Percentiles rank a stretch among this genome's conserved stretches.
Evolutionary conservation across 2,888 invertebrate species (phyloP).

Genomic region (Lycophotia porphyrea): DNA sequence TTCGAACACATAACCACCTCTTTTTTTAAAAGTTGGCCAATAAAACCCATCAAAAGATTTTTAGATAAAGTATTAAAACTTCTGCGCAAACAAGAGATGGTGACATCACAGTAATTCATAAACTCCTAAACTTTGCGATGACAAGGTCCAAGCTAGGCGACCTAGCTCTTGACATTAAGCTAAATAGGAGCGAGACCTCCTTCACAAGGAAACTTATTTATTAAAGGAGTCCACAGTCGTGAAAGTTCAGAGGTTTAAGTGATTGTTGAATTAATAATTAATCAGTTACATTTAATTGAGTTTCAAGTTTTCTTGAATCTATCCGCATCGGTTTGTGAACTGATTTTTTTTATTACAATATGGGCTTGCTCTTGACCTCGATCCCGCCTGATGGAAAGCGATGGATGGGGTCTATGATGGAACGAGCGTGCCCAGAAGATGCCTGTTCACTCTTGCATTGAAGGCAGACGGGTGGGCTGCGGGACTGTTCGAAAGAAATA

Average conservation of each 20-base stretch:
- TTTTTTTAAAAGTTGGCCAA: not conserved
- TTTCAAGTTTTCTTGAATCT: conserved; percentile 2
- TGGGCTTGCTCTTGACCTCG: no score
- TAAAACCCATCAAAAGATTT: not conserved
- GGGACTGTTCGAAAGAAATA: no score
- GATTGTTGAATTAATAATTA: conserved; percentile 6
- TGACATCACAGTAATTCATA: conserved; percentile 50
- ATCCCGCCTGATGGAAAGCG: no score
- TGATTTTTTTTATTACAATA: no score
- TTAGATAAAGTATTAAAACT: not conserved
- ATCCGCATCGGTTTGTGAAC: not conserved
- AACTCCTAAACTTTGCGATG: conserved; percentile 18
- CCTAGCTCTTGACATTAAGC: conserved; percentile 14
- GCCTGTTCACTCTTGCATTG: no score
- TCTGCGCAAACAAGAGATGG: conserved; percentile 34
- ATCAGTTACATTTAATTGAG: conserved; percentile 22
- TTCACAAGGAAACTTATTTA: conserved; percentile 40
- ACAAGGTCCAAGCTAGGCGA: conserved; percentile 7
- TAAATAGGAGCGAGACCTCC: not conserved
- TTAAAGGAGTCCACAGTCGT: conserved; percentile 34
- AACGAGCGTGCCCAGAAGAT: no score
- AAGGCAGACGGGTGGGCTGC: no score
- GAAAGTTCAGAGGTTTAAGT: conserved; percentile 25
- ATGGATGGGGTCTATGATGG: no score
- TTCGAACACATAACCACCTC: no score